Base-by-base conservation (phyloP, 2,113 vertebrate genomes). In the Martes martes region DNA sequence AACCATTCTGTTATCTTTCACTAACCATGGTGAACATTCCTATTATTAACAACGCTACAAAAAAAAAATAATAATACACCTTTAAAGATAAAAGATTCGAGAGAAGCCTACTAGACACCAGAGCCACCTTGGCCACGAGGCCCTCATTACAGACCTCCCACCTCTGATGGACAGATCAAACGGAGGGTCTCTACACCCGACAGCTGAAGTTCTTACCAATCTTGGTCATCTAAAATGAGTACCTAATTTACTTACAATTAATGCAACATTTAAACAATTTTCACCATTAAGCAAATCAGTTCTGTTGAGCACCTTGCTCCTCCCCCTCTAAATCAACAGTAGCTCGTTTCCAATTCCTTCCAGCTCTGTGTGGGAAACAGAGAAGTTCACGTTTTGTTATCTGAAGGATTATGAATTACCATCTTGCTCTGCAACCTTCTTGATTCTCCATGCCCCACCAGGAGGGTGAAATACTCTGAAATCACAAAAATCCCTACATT, bases 331-430 rank as follows among this genome's bases (percentile, higher is more conserved):
- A 97, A 98, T 98, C 98, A 98, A 98, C 97, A 97, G 96, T 98
- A 98, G 99, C 98, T 97, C 98, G 98, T 98, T 98, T 98, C 97
- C 86, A 94, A 94, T 96, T 98, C 97, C 98, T 98, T 97, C 97
- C 94, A 98, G 98, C 97, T 97, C 96, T 94, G 95, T 95, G 95
- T 98, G 94, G 97, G 95, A 97, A 97, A 97, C 97, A 97, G 86
- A 95, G 96, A 98, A 98, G 98, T 97, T 98, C 97, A 98, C 97
- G 97, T 96, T 97, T 97, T 98, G 98, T 98, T 98, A 98, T 98
- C 97, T 98, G 92, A 98, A 98, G 96, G 96, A 89, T 98, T 97
- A 98, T 94, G 94, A 98, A 97, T 96, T 45, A 74, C 94, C 95
- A 57, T 89, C 96, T 71, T 98, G 96, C 97, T 97, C 82, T 91